Percentiles rank a stretch among this genome's conserved stretches.
These are phyloP conservation scores for Zoroaster sp. DNA, from an alignment of 53 echinoderm and acorn worm genomes.

Conservation along the genomic window DNA sequence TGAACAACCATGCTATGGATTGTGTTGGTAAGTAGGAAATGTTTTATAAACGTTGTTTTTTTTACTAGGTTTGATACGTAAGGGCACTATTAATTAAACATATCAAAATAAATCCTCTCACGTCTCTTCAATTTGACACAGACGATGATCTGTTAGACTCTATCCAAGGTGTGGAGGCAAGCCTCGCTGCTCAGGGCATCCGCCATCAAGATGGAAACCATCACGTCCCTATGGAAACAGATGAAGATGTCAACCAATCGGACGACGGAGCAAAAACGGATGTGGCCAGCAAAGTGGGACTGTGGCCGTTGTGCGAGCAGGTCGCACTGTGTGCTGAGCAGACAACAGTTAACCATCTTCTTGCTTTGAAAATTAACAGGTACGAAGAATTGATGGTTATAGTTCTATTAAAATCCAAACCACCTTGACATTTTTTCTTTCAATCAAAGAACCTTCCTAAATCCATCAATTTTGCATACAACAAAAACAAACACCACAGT, in stretches of 20 bases:
- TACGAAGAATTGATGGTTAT: no score
- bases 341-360: neutral
- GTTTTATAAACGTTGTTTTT: no score
- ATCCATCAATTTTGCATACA: no score
- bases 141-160: conserved; percentile 51
- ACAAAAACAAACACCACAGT: no score
- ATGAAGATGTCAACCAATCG: conserved; percentile 5
- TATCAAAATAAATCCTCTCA: neutral
- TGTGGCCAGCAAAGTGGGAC: conserved; percentile 42
- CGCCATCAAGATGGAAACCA: neutral
- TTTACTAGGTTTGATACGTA: no score
- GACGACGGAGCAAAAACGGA: neutral
- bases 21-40: conserved; percentile 43
- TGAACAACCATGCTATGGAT: conserved; percentile 40
- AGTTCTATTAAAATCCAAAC: no score
- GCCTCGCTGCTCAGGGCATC: conserved; percentile 44
- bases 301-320: conserved; percentile 79
- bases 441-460: no score
- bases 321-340: conserved; percentile 37
- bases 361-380: neutral
- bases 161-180: conserved; percentile 41
- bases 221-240: conserved; percentile 43
- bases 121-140: neutral
- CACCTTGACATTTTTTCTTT: no score
- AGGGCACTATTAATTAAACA: neutral